Evolutionary conservation across 2,888 invertebrate genomes (phyloP).

Genomic region (Ecdyonurus torrentis): DNA sequence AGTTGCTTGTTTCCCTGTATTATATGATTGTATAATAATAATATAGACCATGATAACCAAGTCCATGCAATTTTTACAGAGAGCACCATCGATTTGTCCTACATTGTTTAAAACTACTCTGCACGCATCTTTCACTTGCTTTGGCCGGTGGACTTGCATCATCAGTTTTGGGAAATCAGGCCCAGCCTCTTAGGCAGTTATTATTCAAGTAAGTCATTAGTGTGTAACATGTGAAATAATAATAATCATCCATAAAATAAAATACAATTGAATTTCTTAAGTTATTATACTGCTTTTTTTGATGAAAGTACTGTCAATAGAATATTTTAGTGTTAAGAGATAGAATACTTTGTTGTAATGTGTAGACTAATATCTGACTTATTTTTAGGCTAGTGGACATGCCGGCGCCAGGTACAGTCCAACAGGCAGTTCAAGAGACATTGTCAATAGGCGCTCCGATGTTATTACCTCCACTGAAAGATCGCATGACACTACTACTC

Average conservation of each 20-base stretch:
- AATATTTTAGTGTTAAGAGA: too few relatives aligned
- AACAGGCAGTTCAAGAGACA: slow-evolving; percentile 36
- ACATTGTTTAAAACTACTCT: slow-evolving; percentile 35
- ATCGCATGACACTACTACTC: slow-evolving; percentile 38
- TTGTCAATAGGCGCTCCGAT: slow-evolving; percentile 39
- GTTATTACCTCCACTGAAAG: slow-evolving; percentile 37
- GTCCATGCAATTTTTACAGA: slow-evolving; percentile 19
- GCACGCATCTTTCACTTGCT: slow-evolving; percentile 39
- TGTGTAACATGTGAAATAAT: too few relatives aligned
- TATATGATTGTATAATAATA: slow-evolving; percentile 7
- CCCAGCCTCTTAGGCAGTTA: slow-evolving; percentile 33
- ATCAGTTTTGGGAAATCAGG: slow-evolving; percentile 32
- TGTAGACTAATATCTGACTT: neutral
- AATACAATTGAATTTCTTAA: too few relatives aligned
- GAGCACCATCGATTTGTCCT: slow-evolving; percentile 40
- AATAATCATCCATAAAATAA: too few relatives aligned
- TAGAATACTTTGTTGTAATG: too few relatives aligned
- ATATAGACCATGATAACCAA: slow-evolving; percentile 11
- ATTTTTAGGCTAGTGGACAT: slow-evolving; percentile 23
- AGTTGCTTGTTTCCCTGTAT: too few relatives aligned
- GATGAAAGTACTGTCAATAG: too few relatives aligned
- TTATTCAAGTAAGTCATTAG: slow-evolving; percentile 35
- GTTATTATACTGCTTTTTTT: too few relatives aligned
- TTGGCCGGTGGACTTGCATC: slow-evolving; percentile 31
- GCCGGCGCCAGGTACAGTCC: slow-evolving; percentile 30